A percentile compares a stretch with the other conserved stretches of the same genome.
phyloP scores from a whole-genome alignment of 2,888 invertebrate species.

The Pantelozetes paolii region DNA sequence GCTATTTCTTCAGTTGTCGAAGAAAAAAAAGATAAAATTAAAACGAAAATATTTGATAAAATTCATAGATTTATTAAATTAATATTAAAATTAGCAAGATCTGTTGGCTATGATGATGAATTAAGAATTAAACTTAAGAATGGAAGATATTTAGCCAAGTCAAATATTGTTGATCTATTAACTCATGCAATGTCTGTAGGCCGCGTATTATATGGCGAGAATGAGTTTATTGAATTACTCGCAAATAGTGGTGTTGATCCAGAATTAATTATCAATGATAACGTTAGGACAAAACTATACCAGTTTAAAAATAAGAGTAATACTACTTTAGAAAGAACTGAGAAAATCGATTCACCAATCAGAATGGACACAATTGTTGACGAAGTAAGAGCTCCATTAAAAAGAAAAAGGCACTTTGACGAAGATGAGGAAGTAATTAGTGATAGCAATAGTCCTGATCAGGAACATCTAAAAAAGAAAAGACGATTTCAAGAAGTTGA shows the following conservation, averaged over 20 bases:
- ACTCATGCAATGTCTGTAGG: slow-evolving; percentile 2
- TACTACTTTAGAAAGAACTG: background rate
- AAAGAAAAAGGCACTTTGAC: background rate
- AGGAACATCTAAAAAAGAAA: background rate
- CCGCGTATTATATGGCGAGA: background rate
- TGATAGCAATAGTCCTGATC: background rate
- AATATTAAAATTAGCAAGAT: slow-evolving; percentile 29
- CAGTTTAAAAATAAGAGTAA: background rate
- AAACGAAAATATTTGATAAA: slow-evolving; percentile 1
- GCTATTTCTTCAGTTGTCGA: background rate
- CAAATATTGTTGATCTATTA: slow-evolving; percentile 20
- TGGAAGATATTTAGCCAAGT: slow-evolving; percentile 8
- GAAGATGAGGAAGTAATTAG: background rate
- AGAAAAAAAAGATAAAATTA: background rate
- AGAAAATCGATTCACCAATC: background rate
- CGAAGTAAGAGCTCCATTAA: background rate
- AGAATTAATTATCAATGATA: slow-evolving; percentile 19
- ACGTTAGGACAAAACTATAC: slow-evolving; percentile 1
- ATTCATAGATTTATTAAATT: background rate
- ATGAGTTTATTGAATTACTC: slow-evolving; percentile 31
- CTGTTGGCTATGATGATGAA: slow-evolving; percentile 29
- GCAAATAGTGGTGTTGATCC: slow-evolving; percentile 6
- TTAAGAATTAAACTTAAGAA: background rate
- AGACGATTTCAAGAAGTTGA: background rate
- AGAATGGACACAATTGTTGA: background rate